These are phyloP conservation scores for Vireo griseus DNA, from an alignment of 2,797 vertebrate genomes.

Conservation along the genomic window DNA sequence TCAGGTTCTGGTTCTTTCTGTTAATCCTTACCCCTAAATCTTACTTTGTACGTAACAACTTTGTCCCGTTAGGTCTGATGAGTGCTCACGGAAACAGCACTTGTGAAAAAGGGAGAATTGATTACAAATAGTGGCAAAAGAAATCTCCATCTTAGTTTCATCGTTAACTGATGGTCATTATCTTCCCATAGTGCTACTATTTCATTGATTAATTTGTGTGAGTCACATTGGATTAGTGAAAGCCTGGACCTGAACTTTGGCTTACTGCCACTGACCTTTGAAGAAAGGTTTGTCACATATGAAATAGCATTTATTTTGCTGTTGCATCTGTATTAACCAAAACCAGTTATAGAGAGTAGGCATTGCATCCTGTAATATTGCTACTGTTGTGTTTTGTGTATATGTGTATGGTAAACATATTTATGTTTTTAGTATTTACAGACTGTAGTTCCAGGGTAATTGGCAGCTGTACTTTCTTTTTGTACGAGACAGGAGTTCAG, in stretches of 20 bases:
- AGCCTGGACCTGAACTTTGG: neutral
- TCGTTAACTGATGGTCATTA: neutral
- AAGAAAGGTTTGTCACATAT: slow-evolving; percentile 29
- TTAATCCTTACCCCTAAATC: neutral
- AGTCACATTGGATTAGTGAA: neutral
- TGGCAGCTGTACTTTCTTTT: slow-evolving; percentile 46
- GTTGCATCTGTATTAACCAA: slow-evolving; percentile 41
- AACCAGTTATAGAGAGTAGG: slow-evolving; percentile 34
- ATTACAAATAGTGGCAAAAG: neutral
- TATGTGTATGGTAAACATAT: slow-evolving; percentile 65
- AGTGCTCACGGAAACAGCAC: neutral
- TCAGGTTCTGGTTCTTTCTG: neutral
- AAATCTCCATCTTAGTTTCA: neutral
- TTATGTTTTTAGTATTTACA: slow-evolving; percentile 55
- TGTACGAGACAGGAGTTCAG: neutral
- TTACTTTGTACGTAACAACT: neutral
- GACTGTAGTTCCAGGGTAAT: slow-evolving; percentile 46
- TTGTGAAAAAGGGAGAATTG: slow-evolving; percentile 3
- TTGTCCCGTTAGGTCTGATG: neutral
- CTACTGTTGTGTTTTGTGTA: slow-evolving; percentile 58
- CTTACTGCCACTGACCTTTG: slow-evolving; percentile 7
- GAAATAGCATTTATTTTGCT: slow-evolving; percentile 60
- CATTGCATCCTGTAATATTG: slow-evolving; percentile 23
- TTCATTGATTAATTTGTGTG: neutral
- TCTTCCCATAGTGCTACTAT: neutral